Evolutionary conservation across 2,113 vertebrate species (phyloP).

Genomic region (Pogona vitticeps): DNA sequence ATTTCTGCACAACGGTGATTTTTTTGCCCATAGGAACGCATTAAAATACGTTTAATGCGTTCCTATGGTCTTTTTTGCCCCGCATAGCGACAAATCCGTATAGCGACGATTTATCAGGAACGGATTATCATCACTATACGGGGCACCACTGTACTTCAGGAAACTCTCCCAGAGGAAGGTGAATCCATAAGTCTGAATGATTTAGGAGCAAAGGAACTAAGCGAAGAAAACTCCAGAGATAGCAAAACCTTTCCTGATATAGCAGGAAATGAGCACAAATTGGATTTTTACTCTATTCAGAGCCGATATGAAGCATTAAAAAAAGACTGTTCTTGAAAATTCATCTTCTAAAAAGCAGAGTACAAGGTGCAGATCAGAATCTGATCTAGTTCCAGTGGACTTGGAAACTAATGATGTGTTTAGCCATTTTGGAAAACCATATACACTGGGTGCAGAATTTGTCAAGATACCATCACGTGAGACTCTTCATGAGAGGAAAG

Average conservation of each 20-base stretch:
- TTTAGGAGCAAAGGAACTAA: background rate
- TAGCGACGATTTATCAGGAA: too few relatives aligned
- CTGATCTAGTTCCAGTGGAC: background rate
- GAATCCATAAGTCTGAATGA: background rate
- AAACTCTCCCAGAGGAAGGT: constrained; percentile 70
- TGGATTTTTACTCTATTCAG: constrained; percentile 27
- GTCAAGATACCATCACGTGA: background rate
- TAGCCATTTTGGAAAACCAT: constrained; percentile 2
- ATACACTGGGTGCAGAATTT: constrained; percentile 46
- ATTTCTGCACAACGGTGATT: too few relatives aligned
- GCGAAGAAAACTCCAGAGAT: constrained; percentile 16
- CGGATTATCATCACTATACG: too few relatives aligned
- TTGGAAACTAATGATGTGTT: background rate
- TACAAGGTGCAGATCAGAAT: constrained; percentile 13
- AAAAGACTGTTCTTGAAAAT: constrained; percentile 30
- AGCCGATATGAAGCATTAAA: constrained; percentile 39
- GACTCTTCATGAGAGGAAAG: constrained; percentile 41
- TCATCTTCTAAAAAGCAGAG: constrained; percentile 16
- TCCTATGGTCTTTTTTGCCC: too few relatives aligned
- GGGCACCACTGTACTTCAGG: too few relatives aligned
- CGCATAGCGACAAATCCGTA: too few relatives aligned
- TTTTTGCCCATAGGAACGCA: too few relatives aligned
- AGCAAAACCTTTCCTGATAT: background rate
- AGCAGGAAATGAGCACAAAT: constrained; percentile 9
- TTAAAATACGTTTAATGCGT: too few relatives aligned